phyloP scores from a whole-genome alignment of 2,113 vertebrate genomes.

The Rhinopomastus cyanomelas region DNA sequence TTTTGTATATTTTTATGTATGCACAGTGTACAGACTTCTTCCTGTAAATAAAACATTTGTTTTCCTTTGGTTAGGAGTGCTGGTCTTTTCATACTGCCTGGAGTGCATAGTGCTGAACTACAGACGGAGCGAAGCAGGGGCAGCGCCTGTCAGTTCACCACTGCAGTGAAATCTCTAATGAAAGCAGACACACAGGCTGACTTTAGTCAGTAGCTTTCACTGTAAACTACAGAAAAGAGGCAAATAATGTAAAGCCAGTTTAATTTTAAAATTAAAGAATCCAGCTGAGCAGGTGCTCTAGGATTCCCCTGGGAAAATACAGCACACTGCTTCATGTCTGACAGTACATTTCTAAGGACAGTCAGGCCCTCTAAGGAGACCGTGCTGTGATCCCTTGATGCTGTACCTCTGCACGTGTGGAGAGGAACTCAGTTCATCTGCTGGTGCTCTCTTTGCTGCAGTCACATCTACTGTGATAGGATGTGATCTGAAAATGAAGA shows the following conservation, averaged over 20 bases:
- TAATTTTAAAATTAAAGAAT: background rate
- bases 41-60: conserved; percentile 83
- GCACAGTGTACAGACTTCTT: conserved; percentile 80
- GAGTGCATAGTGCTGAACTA: background rate
- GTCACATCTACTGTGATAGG: background rate
- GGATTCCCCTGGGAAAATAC: background rate
- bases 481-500: background rate
- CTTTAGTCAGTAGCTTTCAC: background rate
- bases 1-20: conserved; percentile 88
- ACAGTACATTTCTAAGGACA: background rate
- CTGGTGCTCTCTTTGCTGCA: background rate
- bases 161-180: background rate
- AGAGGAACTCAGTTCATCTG: background rate
- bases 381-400: background rate
- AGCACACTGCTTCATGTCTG: background rate
- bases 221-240: background rate
- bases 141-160: background rate
- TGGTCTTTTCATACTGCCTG: conserved; percentile 25
- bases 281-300: background rate
- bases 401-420: background rate
- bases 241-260: background rate
- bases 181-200: background rate
- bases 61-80: conserved; percentile 74
- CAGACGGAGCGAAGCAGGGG: background rate
- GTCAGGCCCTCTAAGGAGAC: background rate